Base-by-base conservation (phyloP, 2,797 vertebrate species). In the Synanceia verrucosa region DNA sequence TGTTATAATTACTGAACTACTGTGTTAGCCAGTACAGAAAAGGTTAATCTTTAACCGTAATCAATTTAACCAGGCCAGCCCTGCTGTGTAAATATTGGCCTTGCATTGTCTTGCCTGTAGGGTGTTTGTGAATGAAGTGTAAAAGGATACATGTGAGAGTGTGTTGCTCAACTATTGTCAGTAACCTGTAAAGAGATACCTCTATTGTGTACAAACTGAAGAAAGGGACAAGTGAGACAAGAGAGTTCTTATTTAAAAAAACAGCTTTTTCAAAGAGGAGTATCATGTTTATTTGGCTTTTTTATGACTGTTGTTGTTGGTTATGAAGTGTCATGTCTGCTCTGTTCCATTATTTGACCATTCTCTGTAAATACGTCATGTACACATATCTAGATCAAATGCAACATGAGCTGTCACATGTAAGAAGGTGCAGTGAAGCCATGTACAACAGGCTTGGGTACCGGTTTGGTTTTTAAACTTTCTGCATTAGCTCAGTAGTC, bases 121-220 rank as follows among this genome's bases (percentile, higher is more conserved):
- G 18, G 28, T 10, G n/a, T 84, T 84, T 82, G 77, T 81, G 36
- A 21, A 19, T 2, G 3, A 12, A 5, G 36, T 83, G 86, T 89
- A 88, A 91, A 74, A 18, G 21, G 71, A 90, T 85, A 87, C 82
- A 81, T 78, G 79, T 90, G 82, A 73, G 81, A 79, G 55, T 0
- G 2, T 65, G 13, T 57, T 46, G 6, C 52, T 78, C 37, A 37
- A 3, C 51, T 23, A 65, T 85, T 86, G 81, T 84, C 31, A 12
- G 21, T 28, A 47, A 21, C 0, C 37, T 70, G 79, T 63, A 84
- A 89, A 50, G 2, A 4, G 62, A 88, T 72, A 76, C 56, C 13
- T 9, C 14, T 53, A 19, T 33, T 11, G 6, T 34, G 26, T 19
- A 5, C 23, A 74, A 82, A 56, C 34, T 56, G 14, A 53, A 70